Percentiles rank a stretch among this genome's conserved stretches.
These are phyloP conservation scores for Noctua fimbriata DNA, from an alignment of 2,888 invertebrate species.

Conservation along the genomic window DNA sequence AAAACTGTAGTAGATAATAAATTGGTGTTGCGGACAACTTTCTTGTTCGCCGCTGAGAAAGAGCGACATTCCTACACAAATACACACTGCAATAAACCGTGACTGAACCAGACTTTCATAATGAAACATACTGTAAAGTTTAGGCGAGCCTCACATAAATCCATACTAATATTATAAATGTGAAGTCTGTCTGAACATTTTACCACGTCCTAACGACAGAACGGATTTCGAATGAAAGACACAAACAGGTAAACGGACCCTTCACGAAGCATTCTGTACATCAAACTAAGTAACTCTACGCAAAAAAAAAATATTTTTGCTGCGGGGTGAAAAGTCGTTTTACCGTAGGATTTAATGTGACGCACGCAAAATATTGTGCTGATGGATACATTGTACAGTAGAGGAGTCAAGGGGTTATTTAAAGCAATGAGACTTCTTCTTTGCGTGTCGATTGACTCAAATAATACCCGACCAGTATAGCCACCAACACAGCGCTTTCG, in stretches of 20 bases:
- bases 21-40: slow-evolving; percentile 61
- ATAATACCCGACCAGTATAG: too few relatives aligned
- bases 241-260: neutral
- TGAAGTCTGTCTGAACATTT: neutral
- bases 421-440: neutral
- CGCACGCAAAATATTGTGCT: neutral
- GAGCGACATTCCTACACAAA: slow-evolving; percentile 48
- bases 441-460: too few relatives aligned
- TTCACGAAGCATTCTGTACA: neutral
- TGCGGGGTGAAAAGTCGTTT: neutral
- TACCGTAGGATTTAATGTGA: neutral
- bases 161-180: neutral
- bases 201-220: neutral
- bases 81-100: slow-evolving; percentile 54
- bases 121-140: slow-evolving; percentile 21
- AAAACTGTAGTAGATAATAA: slow-evolving; percentile 65
- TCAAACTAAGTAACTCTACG: neutral
- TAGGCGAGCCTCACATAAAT: neutral
- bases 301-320: neutral
- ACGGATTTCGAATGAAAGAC: neutral
- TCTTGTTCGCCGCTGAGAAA: slow-evolving; percentile 53
- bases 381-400: neutral
- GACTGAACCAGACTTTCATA: slow-evolving; percentile 13
- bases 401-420: neutral
- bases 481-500: too few relatives aligned